Evolutionary conservation across 2,113 vertebrate species (phyloP), one percentile per base, ranked within the genome.

Genomic region (Perca fluviatilis): DNA sequence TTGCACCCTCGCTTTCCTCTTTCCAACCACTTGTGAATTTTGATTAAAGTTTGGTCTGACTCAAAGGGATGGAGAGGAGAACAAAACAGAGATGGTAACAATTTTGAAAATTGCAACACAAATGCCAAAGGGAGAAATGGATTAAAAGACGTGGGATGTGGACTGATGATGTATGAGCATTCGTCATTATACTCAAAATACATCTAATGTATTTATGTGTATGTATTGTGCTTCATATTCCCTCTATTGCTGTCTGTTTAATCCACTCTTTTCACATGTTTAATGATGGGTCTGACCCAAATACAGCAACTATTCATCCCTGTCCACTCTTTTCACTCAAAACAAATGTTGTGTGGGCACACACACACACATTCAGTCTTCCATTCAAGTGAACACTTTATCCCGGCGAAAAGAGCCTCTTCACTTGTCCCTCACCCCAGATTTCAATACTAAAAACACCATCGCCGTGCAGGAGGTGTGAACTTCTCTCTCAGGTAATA

Each of bases 351-450:
- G 40, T 4, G 13, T 58, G 49, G 27, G 43, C 69, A 47, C 67
- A 74, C 76, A 54, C 76, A 70, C 71, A 63, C 74, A 23, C 75
- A 82, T 63, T 76, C 83, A 74, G 64, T 77, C 68, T 87, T 88
- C 85, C 83, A 89, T 93, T 91, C 85, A 91, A 93, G 92, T 91
- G 74, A 89, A 77, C 77, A 87, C 88, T 91, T 89, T 78, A 86
- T 86, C 66, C 79, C 25, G 16, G 77, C 87, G 89, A 89, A 93
- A 86, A 83, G 82, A 83, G 75, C 68, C 79, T 79, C 90, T 86
- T 84, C 83, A 82, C 73, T 89, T 77, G 83, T 88, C 71, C 74
- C 74, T 70, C 40, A 69, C 60, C 87, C 79, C 81, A 92, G 87
- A 89, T 87, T 86, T 86, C 47, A 53, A 16, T 15, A 73, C 69